Evolutionary conservation across 2,888 invertebrate species (phyloP), one percentile per base, ranked within the genome.

Genomic region (Lysandra bellargus): DNA sequence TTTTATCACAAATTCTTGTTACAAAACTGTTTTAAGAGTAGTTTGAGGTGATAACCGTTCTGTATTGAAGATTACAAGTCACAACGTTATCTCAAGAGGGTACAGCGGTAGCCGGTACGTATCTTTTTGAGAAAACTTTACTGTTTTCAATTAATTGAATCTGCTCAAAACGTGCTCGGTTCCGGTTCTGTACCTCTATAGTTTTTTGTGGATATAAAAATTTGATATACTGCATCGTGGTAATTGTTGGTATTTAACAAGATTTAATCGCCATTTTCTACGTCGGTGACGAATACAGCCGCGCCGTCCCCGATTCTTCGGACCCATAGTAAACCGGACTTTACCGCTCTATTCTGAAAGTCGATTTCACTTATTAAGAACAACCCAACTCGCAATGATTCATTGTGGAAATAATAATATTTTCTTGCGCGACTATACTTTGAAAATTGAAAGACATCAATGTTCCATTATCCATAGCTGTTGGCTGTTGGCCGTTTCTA

Each of bases 251-350:
- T 93, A 93, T 94, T 93, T 23, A 23, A 23, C 23, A 23, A 23
- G 23, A 23, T 23, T 23, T 92, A 93, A 93, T 93, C 93, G 93
- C 94, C 94, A 93, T 94, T 94, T 94, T 94, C 94, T 93, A 93
- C 91, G 87, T 90, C 90, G 91, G 91, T 94, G 94, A 94, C 94
- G 94, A 94, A 93, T 92, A 90, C 90, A 87, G 83, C 90, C 89
- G 91, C 84, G 83, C 90, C 92, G 93, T 92, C 92, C 93, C 90
- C 93, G 89, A 91, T 93, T 92, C 86, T 84, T 83, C 83, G 83
- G 83, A 84, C 83, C 84, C 87, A 86, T 84, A 84, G 88, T 84
- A 93, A 93, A 93, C 89, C 88, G 87, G 90, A 92, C 93, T 91
- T 89, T 93, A 94, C 88, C 84, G 85, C 89, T 87, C 85, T 88